Percentiles rank a stretch among this genome's conserved stretches.
phyloP scores from a whole-genome alignment of 2,113 vertebrate species.

The Dipodomys ordii region DNA sequence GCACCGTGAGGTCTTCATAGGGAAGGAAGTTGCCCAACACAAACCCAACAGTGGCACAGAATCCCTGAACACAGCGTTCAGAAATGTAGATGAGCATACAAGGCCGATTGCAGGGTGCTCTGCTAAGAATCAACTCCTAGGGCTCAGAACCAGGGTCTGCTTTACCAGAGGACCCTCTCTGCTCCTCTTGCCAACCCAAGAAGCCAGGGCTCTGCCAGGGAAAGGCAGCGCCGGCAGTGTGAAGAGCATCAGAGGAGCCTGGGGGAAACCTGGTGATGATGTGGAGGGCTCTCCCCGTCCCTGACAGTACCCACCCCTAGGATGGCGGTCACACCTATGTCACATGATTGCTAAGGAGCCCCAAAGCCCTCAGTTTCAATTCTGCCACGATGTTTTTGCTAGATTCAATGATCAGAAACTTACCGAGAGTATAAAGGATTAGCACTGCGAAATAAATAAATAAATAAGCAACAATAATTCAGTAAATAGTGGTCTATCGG shows the following conservation, averaged over 20 bases:
- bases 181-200: not conserved
- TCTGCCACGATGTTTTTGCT: not conserved
- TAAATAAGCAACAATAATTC: not conserved
- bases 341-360: too few species aligned
- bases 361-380: not conserved
- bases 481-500: not conserved
- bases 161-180: not conserved
- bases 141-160: not conserved
- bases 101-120: not conserved
- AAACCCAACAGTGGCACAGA: conserved; percentile 5
- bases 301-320: not conserved
- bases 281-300: not conserved
- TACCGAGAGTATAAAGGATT: not conserved
- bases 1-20: not conserved
- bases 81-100: conserved; percentile 36
- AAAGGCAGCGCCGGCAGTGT: not conserved
- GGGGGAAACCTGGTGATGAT: fast-evolving
- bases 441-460: not conserved
- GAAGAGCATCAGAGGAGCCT: not conserved
- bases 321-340: not conserved
- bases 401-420: not conserved
- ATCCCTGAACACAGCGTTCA: not conserved
- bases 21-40: not conserved
- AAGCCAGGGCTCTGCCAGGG: fast-evolving
- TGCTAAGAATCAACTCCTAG: conserved; percentile 43